Evolutionary conservation across 2,797 vertebrate genomes (phyloP), one percentile per base, ranked within the genome.

Genomic region (Lepilemur septentrionalis): DNA sequence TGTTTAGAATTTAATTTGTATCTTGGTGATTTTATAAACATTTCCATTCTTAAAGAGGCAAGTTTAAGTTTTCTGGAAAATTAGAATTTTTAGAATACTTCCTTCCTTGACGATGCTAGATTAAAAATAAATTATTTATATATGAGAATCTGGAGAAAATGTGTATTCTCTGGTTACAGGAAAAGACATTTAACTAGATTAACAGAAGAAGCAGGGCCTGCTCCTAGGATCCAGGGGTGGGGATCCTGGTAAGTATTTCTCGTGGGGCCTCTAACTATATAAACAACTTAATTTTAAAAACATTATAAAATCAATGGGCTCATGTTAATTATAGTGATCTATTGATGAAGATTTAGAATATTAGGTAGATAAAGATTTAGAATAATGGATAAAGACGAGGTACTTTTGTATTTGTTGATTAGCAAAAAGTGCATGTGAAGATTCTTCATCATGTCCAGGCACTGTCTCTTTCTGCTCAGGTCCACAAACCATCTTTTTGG

Each of bases 1-100:
- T 80, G 6, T 78, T 67, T 50, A 87, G 87, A 83, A 83, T 88
- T 84, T 32, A 88, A 69, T 95, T 72, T 35, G 41, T 67, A 69
- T 85, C 11, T 75, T 95, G 43, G 7, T 91, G 43, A 35, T 14
- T 91, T 91, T 85, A 28, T 38, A 95, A 91, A 79, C 18, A 95
- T 89, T 84, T 96, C 43, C 41, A 2, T 67, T 65, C 28, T 90
- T 82, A 87, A 55, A 70, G 38, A 94, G 28, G 52, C 50, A 75
- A 69, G 8, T 70, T 57, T 59, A 86, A 81, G 22, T 30, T 83
- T 73, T 91, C 63, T 65, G 22, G 6, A 87, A 91, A 93, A 57
- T 78, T 63, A 84, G 75, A n/a, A 89, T 85, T 89, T 95, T 92
- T 67, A 70, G 52, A 92, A 76, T 76, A 76, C 20, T 38, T 83